These are phyloP conservation scores for Sarcophaga subvicina DNA, from an alignment of 2,888 invertebrate genomes.

Conservation along the genomic window DNA sequence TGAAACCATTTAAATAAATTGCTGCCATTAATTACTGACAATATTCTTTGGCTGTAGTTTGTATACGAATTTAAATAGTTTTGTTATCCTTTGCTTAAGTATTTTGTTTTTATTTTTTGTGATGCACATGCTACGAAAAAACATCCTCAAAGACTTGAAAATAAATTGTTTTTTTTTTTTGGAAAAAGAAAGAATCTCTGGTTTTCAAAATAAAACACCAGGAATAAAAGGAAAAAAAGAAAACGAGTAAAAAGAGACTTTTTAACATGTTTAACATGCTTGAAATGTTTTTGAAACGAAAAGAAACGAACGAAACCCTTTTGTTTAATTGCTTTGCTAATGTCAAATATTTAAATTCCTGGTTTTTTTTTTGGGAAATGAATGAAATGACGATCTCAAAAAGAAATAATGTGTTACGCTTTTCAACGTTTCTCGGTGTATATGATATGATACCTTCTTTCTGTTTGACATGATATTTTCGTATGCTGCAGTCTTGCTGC, in stretches of 20 bases:
- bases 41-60: conserved; percentile 19
- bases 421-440: conserved; percentile 40
- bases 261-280: conserved; percentile 25
- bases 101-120: neutral
- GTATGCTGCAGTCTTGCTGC: neutral
- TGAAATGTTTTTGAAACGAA: neutral
- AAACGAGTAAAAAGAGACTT: neutral
- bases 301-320: conserved; percentile 30
- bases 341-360: conserved; percentile 64
- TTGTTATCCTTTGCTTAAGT: neutral
- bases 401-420: conserved; percentile 41
- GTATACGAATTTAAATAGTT: neutral
- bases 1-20: neutral
- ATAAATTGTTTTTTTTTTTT: conserved; percentile 6
- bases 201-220: neutral
- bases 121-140: too few relatives aligned
- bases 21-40: neutral
- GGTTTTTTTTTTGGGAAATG: conserved; percentile 12
- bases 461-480: conserved; percentile 45
- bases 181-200: neutral
- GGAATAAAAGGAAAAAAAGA: neutral
- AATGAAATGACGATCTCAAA: conserved; percentile 19
- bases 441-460: conserved; percentile 35
- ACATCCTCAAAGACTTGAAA: conserved; percentile 13
- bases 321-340: conserved; percentile 62